Base-by-base conservation (phyloP, 2,888 invertebrate species). In the Tachina grossa region DNA sequence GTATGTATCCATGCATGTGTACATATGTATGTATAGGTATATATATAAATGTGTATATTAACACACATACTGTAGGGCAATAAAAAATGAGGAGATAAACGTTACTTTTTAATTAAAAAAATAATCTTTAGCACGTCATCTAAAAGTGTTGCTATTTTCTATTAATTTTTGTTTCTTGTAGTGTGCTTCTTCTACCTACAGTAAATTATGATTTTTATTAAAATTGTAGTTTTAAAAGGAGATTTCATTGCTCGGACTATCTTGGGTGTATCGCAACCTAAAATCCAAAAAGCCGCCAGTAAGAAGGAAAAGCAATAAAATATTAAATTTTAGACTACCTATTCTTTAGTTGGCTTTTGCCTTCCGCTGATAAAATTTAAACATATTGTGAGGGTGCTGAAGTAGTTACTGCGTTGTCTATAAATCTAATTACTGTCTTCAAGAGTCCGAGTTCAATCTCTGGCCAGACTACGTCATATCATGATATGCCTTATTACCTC, bases 101-200 rank as follows among this genome's bases (percentile, higher is more conserved):
- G 43, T 81, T 69, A 74, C 43, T 71, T 77, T 81, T 85, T 81
- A 81, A 78, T 81, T 81, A 81, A 81, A 81, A 77, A 85, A 81
- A 85, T 81, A 85, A 85, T 84, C 84, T 84, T 84, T 77, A 85
- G 82, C 84, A 85, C 84, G 84, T 84, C 84, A 84, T 84, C 81
- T 84, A 84, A 74, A 72, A 84, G 81, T 84, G 76, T 77, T 84
- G 61, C 72, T 68, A 74, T 66, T 63, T 81, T 81, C 79, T 77
- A 84, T 77, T 77, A 77, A 74, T 49, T 77, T 84, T 74, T 63
- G 22, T 65, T 79, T 79, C 41, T 31, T 22, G 41, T 6, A 13
- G 14, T 76, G 16, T 65, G 22, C 68, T 39, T 55, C 47, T 39
- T 45, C 2, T 75, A n/a, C n/a, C n/a, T 47, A 6, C 13, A 31